Evolutionary conservation across 2,797 vertebrate species (phyloP).

Genomic region (Fratercula arctica): DNA sequence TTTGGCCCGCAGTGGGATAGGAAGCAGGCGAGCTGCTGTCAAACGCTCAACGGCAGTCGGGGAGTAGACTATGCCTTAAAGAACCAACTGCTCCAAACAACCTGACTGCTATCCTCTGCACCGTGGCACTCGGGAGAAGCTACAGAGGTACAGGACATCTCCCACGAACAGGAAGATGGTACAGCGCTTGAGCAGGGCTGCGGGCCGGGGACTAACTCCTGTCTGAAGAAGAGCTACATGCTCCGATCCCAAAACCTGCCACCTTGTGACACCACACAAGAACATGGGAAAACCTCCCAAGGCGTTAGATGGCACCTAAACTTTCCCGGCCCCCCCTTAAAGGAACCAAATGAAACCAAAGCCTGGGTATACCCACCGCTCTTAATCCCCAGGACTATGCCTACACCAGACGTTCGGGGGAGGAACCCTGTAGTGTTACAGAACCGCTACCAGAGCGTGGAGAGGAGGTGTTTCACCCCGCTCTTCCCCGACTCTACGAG

Average conservation of each 20-base stretch:
- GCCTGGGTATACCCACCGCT: rapidly evolving
- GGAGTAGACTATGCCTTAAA: rapidly evolving
- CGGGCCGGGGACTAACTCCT: neutral
- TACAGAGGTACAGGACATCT: neutral
- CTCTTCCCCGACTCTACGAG: neutral
- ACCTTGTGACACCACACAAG: neutral
- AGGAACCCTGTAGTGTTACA: neutral
- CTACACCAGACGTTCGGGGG: neutral
- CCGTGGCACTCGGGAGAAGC: rapidly evolving
- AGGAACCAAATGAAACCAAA: neutral
- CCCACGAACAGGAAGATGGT: neutral
- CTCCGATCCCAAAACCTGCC: neutral
- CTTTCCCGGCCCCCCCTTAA: neutral
- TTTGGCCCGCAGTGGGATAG: rapidly evolving
- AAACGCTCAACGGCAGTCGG: rapidly evolving
- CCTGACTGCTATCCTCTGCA: rapidly evolving
- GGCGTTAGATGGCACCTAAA: neutral
- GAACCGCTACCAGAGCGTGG: neutral
- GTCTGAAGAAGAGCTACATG: neutral
- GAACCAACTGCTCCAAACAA: neutral
- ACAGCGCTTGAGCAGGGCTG: neutral
- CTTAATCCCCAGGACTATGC: neutral
- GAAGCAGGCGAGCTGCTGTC: neutral
- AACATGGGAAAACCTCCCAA: neutral
- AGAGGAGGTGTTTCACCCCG: neutral